Conservation (phyloP, 2,797 vertebrate genomes). For the Allobates femoralis region DNA sequence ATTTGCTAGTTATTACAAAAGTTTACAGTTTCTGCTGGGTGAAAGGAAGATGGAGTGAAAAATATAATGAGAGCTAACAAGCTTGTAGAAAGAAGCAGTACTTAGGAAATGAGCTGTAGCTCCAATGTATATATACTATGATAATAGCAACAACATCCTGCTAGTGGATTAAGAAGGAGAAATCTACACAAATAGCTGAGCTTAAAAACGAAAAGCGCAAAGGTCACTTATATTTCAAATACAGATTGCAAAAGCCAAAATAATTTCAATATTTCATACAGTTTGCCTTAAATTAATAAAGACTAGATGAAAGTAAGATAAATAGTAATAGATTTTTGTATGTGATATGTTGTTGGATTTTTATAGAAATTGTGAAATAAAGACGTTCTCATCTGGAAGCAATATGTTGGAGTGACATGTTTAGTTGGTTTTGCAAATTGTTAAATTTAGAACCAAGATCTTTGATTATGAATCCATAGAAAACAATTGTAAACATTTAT, state of each 20-base stretch:
- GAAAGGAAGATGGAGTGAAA: not conserved
- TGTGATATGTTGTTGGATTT: not conserved
- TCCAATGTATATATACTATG: not conserved
- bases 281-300: too few relatives aligned
- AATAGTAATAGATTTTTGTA: not conserved
- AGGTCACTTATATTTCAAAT: too few relatives aligned
- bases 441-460: not conserved
- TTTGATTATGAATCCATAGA: not conserved
- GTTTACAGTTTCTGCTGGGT: not conserved
- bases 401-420: not conserved
- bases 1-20: not conserved
- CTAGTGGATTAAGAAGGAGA: not conserved
- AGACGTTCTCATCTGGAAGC: not conserved
- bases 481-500: not conserved
- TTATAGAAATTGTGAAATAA: not conserved
- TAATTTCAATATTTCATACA: not conserved
- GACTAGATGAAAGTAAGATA: too few relatives aligned
- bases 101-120: not conserved
- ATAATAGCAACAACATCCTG: not conserved
- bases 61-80: not conserved
- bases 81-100: not conserved
- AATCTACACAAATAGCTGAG: too few relatives aligned
- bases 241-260: not conserved
- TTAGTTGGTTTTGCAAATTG: not conserved
- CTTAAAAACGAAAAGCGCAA: too few relatives aligned